Conservation (phyloP, 2,888 invertebrate genomes). For the Philereme transversata region DNA sequence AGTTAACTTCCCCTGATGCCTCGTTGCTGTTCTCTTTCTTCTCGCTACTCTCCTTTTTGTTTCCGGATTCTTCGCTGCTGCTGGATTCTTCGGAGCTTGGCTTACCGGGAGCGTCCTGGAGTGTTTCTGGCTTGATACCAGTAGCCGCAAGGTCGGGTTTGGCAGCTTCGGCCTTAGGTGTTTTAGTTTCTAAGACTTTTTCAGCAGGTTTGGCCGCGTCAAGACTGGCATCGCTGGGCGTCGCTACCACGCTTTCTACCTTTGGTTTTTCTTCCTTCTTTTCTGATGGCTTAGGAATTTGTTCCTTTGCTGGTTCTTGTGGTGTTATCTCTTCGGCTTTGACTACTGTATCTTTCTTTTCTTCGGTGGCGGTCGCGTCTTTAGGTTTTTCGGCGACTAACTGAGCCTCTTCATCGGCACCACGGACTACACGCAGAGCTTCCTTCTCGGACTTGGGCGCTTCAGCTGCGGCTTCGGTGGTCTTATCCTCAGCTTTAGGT, state of each 20-base stretch:
- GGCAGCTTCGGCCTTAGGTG: not conserved
- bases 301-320: conserved; percentile 8
- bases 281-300: conserved; percentile 33
- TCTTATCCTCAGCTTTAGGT: conserved; percentile 16
- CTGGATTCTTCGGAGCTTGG: conserved; percentile 60
- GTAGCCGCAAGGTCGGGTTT: not conserved
- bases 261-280: conserved; percentile 15
- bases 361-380: conserved; percentile 39
- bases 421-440: conserved; percentile 64
- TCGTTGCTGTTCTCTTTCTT: conserved; percentile 27
- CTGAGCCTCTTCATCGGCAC: conserved; percentile 58
- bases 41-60: conserved; percentile 36
- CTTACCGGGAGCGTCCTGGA: too few species aligned
- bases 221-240: not conserved
- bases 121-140: too few species aligned
- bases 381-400: conserved; percentile 7
- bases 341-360: conserved; percentile 20
- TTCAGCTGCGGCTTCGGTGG: conserved; percentile 45
- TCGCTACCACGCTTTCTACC: conserved; percentile 6
- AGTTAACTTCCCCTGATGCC: conserved; percentile 54
- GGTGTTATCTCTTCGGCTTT: conserved; percentile 12
- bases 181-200: not conserved
- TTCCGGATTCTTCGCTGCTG: conserved; percentile 48
- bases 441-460: conserved; percentile 8
- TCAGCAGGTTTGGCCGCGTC: conserved; percentile 6